Base-by-base conservation (phyloP, 2,113 vertebrate genomes). In the Cryptomyrus ogoouensis region DNA sequence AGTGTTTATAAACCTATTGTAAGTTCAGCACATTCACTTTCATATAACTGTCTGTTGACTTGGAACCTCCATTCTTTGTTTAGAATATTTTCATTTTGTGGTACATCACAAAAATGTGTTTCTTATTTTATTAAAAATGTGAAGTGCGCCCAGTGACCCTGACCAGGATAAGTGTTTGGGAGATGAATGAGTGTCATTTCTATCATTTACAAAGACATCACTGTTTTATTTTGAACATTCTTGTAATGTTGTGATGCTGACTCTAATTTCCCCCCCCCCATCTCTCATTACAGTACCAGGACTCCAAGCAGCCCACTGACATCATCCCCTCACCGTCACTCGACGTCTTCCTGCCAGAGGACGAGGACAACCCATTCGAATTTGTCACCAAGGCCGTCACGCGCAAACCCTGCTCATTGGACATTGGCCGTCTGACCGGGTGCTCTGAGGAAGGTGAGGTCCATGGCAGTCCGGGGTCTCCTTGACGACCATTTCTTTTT, bases 371-470 rank as follows among this genome's bases (percentile, higher is more conserved):
- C 93, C 96, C 97, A 0, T 98, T 97, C 92, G 98, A 98, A 94
- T 97, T 96, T 0, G 92, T 96, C 94, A 97, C 98, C 89, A 96
- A 95, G 83, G 97, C 98, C 46, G 97, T 99, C 92, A 98, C 98
- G 27, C 97, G 97, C 94, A 99, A 99, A 89, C 98, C 98, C 88
- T 97, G 97, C 93, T 99, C 98, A 2, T 95, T 99, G 87, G 97
- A 99, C 92, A 97, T 99, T 91, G 95, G 95, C 91, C 96, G 95
- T 88, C 93, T 96, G 88, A 94, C 94, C 94, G 88, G 95, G 96
- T 91, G 93, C 58, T 95, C 97, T 56, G 96, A 95, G 94, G 95
- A 96, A 92, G 97, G 98, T 99, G 97, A 96, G 95, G 88, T 12
- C 4, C 9, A 53, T 52, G 49, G 56, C 90, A 92, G 53, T 58